Evolutionary conservation across 2,888 invertebrate genomes (phyloP), one percentile per base, ranked within the genome.

Genomic region (Meteorus colon): DNA sequence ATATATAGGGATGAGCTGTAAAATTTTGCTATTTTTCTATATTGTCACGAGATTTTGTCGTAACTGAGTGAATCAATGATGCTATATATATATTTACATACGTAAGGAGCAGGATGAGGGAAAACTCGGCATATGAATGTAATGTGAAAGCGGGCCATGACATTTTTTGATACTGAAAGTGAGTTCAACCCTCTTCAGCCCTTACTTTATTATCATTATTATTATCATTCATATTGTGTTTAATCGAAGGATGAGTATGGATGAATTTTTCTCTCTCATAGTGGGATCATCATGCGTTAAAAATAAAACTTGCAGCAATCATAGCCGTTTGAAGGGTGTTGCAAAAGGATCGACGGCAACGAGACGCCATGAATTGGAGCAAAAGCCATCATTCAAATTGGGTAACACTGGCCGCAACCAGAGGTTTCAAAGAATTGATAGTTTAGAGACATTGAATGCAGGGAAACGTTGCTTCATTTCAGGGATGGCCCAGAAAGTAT

Each of bases 251-350:
- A 41, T 41, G 12, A 12, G 6, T 19, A 8, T 24, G 19, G 8
- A 55, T 19, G 5, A 2, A 19, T n/a, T 55, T 8, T 55, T 55
- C 8, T 51, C 5, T n/a, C n/a, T 4, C 0, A n/a, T 48, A 55
- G 55, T 55, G 55, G 55, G 55, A 19, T 55, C 55, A 19, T 55
- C 55, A 55, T 55, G 55, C 24, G 55, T 55, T 4, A 55, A 55
- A 19, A 55, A 55, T 19, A 6, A 24, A 55, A 55, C 5, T 19
- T 1, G 8, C 4, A 19, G n/a, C n/a, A 55, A 19, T 55, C 55
- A 55, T n/a, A 55, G n/a, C 3, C 55, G 10, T 19, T 19, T 55
- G n/a, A 48, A n/a, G 5, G 4, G 16, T 5, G 48, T 16, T 16
- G n/a, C 1, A 2, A 19, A 19, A 6, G n/a, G 24, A 19, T 24